Percentiles rank a stretch among this genome's conserved stretches.
These are phyloP conservation scores for Apteryx owenii DNA, from an alignment of 2,113 vertebrate genomes.

Conservation along the genomic window DNA sequence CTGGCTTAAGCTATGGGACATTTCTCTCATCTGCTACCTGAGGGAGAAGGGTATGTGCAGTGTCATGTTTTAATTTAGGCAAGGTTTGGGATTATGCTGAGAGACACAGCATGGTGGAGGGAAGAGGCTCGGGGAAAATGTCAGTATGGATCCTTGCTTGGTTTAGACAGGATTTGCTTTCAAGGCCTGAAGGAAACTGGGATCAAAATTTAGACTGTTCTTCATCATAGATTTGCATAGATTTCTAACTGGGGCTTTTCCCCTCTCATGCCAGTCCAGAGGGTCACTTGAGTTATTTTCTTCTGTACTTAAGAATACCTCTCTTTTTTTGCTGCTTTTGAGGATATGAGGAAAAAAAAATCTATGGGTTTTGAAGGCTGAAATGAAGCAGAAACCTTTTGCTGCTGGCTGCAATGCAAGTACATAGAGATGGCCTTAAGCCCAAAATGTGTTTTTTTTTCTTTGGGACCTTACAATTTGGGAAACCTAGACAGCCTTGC, in stretches of 20 bases:
- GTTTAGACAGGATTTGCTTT: not conserved
- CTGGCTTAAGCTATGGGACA: not conserved
- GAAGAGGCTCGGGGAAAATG: not conserved
- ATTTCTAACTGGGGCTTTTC: not conserved
- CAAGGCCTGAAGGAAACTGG: not conserved
- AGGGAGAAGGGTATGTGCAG: not conserved
- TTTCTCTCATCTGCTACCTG: not conserved
- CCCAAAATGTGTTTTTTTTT: not conserved
- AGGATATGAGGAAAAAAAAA: not conserved
- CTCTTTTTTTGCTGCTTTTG: not conserved
- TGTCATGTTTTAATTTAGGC: not conserved
- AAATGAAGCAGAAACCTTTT: constrained; percentile 45
- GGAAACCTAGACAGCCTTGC: constrained; percentile 1
- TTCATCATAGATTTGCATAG: not conserved
- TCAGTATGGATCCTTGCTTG: not conserved
- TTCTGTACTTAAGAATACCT: not conserved
- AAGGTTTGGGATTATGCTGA: not conserved
- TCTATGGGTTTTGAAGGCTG: not conserved
- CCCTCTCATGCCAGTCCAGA: not conserved
- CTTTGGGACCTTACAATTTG: not conserved
- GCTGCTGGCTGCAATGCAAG: constrained; percentile 1
- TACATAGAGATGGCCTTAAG: not conserved
- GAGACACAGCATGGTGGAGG: not conserved
- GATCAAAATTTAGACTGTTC: not conserved
- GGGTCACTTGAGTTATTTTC: not conserved